Evolutionary conservation across 2,888 invertebrate genomes (phyloP), one percentile per base, ranked within the genome.

Genomic region (Heteropelma amictum): DNA sequence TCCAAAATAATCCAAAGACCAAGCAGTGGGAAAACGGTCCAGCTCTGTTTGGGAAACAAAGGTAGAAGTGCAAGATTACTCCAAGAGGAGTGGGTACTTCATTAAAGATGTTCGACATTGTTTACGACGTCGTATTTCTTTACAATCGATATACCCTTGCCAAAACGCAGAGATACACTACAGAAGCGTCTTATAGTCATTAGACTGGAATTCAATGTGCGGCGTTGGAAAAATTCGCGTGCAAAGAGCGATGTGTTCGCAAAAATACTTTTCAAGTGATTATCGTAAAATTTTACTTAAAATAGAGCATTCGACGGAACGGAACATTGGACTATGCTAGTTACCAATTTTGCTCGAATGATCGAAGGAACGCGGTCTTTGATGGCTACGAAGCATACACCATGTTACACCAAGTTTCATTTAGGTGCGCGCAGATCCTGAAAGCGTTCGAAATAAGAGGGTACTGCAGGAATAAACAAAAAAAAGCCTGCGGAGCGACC

Each of bases 261-360:
- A n/a, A n/a, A n/a, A n/a, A n/a, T n/a, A n/a, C n/a, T n/a, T n/a
- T n/a, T n/a, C n/a, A n/a, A n/a, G n/a, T n/a, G n/a, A n/a, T n/a
- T n/a, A n/a, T n/a, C n/a, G n/a, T n/a, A n/a, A n/a, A n/a, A n/a
- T n/a, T n/a, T n/a, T n/a, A n/a, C n/a, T n/a, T n/a, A n/a, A n/a
- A n/a, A n/a, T n/a, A n/a, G n/a, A n/a, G n/a, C n/a, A n/a, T n/a
- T 35, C 28, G 28, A 17, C 64, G 33, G 21, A 67, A 51, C n/a
- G 61, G 38, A 38, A 10, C n/a, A 63, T 49, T 56, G 58, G 63
- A 77, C 68, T 79, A 74, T 49, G 69, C 42, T 64, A 68, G 63
- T 68, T 28, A 38, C 64, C 77, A 79, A 81, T 82, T 79, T 82
- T 76, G 80, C 78, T 80, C 77, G 77, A 78, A 82, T 85, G 83